These are phyloP conservation scores for Ornithorhynchus anatinus DNA, from an alignment of 2,113 vertebrate genomes.

Conservation along the genomic window DNA sequence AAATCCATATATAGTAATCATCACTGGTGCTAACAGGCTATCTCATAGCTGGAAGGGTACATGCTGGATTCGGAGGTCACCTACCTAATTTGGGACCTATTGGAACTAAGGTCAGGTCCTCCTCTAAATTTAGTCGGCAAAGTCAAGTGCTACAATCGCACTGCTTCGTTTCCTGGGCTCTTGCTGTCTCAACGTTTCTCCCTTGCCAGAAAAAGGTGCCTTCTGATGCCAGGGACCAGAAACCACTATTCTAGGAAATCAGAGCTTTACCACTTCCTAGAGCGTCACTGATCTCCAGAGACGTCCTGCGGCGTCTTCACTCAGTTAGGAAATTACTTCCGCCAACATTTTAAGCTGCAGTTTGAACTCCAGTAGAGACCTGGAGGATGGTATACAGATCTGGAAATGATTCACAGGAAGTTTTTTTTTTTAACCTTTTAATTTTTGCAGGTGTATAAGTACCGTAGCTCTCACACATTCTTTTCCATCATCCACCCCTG, in stretches of 20 bases:
- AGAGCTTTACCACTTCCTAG: background rate
- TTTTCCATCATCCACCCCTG: slow-evolving; percentile 27
- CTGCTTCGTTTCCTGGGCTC: background rate
- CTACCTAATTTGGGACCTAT: background rate
- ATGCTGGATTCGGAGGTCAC: background rate
- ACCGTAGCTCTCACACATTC: background rate
- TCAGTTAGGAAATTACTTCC: slow-evolving; percentile 5
- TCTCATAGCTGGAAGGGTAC: background rate
- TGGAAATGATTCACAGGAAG: background rate
- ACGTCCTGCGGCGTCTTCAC: background rate
- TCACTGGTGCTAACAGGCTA: background rate
- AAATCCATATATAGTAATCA: background rate
- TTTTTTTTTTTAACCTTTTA: background rate
- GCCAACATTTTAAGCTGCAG: background rate
- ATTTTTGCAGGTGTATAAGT: slow-evolving; percentile 13
- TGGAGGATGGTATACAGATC: background rate
- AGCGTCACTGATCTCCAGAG: background rate
- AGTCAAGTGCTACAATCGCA: background rate
- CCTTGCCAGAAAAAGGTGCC: background rate
- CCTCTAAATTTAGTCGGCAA: background rate
- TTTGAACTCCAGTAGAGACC: slow-evolving; percentile 20
- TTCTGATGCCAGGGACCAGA: background rate
- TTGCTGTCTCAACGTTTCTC: background rate
- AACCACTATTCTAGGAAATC: background rate
- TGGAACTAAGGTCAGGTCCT: background rate